A percentile compares a stretch with the other conserved stretches of the same genome.
Conservation (phyloP, 2,888 invertebrate species). For the Sepioteuthis lessoniana region DNA sequence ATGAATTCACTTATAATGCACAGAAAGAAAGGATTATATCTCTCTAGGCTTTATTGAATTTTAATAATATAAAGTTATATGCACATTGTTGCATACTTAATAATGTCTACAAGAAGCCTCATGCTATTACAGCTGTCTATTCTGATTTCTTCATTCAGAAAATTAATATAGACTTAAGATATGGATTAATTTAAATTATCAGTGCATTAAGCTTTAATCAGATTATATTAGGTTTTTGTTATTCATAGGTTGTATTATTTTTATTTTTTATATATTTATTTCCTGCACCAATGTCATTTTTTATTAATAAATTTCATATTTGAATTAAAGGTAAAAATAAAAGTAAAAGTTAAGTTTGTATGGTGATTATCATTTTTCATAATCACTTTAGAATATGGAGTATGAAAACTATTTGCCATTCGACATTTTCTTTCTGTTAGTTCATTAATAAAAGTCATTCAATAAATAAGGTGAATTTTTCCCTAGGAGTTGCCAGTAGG, state of each 20-base stretch:
- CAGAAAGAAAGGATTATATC: background rate
- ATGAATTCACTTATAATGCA: background rate
- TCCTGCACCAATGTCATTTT: background rate
- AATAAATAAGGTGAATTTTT: no score
- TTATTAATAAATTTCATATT: background rate
- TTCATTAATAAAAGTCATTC: no score
- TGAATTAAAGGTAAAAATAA: background rate
- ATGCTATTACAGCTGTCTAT: background rate
- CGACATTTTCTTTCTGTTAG: background rate
- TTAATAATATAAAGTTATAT: background rate
- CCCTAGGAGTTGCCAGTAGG: no score
- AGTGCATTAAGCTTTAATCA: background rate
- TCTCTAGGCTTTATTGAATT: background rate
- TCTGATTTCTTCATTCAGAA: background rate
- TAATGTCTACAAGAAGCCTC: no score
- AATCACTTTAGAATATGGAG: background rate
- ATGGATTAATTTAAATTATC: background rate
- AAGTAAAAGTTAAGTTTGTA: background rate
- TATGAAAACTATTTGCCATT: background rate
- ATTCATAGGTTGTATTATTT: background rate
- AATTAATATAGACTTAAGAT: conserved; percentile 15
- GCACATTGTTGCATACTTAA: background rate
- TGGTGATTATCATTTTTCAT: background rate
- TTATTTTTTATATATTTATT: background rate
- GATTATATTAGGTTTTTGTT: background rate